Base-by-base conservation (phyloP, 2,797 vertebrate genomes). In the Poecilia picta region DNA sequence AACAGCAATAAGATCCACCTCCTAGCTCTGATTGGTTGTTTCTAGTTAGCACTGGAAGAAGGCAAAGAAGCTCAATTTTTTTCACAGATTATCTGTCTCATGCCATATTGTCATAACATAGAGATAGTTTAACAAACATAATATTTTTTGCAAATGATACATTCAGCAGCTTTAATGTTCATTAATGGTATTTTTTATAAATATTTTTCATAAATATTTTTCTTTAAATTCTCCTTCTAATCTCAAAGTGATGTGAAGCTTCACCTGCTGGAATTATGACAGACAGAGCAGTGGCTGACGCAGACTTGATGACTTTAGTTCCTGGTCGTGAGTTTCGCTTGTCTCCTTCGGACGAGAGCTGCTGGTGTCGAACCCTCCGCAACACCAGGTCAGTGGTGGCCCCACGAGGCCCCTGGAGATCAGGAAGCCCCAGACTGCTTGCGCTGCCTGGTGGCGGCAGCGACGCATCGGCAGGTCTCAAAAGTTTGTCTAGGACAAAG, bases 231-330 rank as follows among this genome's bases (percentile, higher is more conserved):
- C 70, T 39, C 15, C 36, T 31, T 74, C 0, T 28, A n/a, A 43
- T 72, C 11, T 16, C 16, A 10, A 43, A 4, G 10, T 18, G 36
- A 53, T 1, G 23, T 2, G 16, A 23, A 6, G 2, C 33, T 73
- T 91, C 86, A 97, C 97, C 97, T 96, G 97, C 94, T 81, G 97
- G 97, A 74, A 98, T 98, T 92, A 98, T 97, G 91, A 98, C 96
- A 0, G 97, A 98, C 78, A 98, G 91, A 15, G 97, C 97, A 0
- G 97, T 98, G 49, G 97, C 96, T 0, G 97, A 98, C 0, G 97
- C 97, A 2, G 97, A 98, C 87, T 98, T 98, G 86, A 97, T 98
- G 59, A 98, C 97, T 93, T 98, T 98, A 89, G 94, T 95, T 73
- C 97, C 96, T 0, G 96, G 92, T 57, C 95, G 92, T 2, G 96